A percentile compares a stretch with the other conserved stretches of the same genome.
These are phyloP conservation scores for Epinotia ramella DNA, from an alignment of 2,888 invertebrate species.

Conservation along the genomic window DNA sequence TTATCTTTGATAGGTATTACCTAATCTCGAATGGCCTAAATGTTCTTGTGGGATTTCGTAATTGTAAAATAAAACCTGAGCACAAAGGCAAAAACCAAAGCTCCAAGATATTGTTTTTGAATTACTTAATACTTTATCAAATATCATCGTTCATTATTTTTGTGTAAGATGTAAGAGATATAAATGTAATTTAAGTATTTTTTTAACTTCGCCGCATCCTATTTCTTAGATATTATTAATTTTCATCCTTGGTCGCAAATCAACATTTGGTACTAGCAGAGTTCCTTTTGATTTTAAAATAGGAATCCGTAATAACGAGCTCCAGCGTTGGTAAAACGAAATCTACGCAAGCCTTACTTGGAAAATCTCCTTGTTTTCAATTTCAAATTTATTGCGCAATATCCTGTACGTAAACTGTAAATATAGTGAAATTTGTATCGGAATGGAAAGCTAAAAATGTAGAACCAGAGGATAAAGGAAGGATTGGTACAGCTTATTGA, in stretches of 20 bases:
- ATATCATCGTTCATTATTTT: too few species aligned
- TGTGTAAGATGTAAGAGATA: too few species aligned
- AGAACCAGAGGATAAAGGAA: neutral
- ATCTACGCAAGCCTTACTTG: slow-evolving; percentile 2
- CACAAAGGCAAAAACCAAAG: too few species aligned
- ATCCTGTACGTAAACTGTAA: slow-evolving; percentile 7
- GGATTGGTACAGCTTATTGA: slow-evolving; percentile 8
- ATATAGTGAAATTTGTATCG: slow-evolving; percentile 3
- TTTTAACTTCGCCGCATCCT: too few species aligned
- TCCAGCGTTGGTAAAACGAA: slow-evolving; percentile 1
- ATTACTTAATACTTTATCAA: too few species aligned
- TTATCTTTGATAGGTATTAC: too few species aligned
- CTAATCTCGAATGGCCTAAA: too few species aligned
- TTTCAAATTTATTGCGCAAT: slow-evolving; percentile 13
- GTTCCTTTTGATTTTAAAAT: neutral
- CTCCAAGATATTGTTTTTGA: too few species aligned
- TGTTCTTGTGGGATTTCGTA: too few species aligned
- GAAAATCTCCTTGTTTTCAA: slow-evolving; percentile 19
- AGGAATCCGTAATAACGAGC: slow-evolving; percentile 1
- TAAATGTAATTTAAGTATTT: too few species aligned
- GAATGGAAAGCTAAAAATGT: neutral
- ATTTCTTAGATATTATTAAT: too few species aligned
- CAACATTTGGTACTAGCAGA: neutral
- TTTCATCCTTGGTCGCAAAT: neutral
- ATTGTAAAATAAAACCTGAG: too few species aligned